phyloP scores from a whole-genome alignment of 2,797 vertebrate species.

The Myoxocephalus aenaeus region DNA sequence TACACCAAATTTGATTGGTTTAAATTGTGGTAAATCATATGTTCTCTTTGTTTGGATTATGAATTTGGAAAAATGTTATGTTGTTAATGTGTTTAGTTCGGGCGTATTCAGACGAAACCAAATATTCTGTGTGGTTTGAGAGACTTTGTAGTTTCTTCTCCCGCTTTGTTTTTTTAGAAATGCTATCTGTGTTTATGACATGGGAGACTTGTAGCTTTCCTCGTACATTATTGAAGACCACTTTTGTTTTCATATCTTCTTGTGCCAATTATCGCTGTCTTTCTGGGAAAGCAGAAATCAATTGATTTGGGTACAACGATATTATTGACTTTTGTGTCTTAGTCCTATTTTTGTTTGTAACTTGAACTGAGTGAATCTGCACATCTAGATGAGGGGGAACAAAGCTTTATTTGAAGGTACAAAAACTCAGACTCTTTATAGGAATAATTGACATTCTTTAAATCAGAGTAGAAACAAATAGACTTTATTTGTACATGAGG shows the following conservation, averaged over 20 bases:
- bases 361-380: conserved; percentile 54
- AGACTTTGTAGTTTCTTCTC: conserved; percentile 5
- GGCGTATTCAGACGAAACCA: conserved; percentile 5
- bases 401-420: conserved; percentile 94
- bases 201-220: conserved; percentile 3
- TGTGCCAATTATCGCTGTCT: conserved; percentile 75
- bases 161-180: neutral
- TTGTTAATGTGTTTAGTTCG: conserved; percentile 30
- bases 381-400: conserved; percentile 57
- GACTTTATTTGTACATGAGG: conserved; percentile 84
- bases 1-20: conserved; percentile 53
- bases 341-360: conserved; percentile 36
- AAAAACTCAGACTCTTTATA: conserved; percentile 84
- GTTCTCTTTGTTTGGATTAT: conserved; percentile 30
- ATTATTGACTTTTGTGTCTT: conserved; percentile 15
- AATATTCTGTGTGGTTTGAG: conserved; percentile 13
- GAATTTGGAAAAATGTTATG: conserved; percentile 5
- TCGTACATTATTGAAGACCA: neutral
- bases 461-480: conserved; percentile 85
- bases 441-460: conserved; percentile 94
- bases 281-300: conserved; percentile 43
- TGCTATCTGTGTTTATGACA: conserved; percentile 5
- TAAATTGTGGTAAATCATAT: conserved; percentile 40
- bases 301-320: conserved; percentile 29
- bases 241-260: conserved; percentile 43